A percentile compares a stretch with the other conserved stretches of the same genome.
These are phyloP conservation scores for Propithecus perrieri DNA, from an alignment of 2,797 vertebrate genomes.

Conservation along the genomic window DNA sequence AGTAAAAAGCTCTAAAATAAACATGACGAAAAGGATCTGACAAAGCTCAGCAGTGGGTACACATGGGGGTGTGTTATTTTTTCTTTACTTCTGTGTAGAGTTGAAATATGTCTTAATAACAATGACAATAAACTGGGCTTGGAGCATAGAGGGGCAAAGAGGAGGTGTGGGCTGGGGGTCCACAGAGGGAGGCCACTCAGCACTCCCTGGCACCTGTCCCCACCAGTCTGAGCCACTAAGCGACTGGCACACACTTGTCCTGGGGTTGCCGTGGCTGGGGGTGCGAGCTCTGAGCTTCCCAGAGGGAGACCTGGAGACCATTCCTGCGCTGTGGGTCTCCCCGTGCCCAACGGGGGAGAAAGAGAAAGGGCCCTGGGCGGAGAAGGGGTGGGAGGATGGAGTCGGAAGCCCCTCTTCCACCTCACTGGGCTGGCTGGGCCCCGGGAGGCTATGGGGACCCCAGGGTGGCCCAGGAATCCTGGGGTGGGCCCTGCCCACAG, in stretches of 20 bases:
- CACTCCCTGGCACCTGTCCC: not conserved
- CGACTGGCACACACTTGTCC: not conserved
- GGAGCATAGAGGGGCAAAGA: not conserved
- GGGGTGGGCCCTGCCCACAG: not conserved
- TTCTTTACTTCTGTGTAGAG: not conserved
- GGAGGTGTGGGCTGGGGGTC: not conserved
- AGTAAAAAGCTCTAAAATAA: not conserved
- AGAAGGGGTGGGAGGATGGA: not conserved
- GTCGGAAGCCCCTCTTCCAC: not conserved
- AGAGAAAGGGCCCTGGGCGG: not conserved
- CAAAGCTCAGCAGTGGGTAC: not conserved
- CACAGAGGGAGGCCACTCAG: no score
- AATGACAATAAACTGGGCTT: not conserved
- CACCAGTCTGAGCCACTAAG: not conserved
- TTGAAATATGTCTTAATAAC: not conserved
- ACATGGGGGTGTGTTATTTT: not conserved
- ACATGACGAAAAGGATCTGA: not conserved
- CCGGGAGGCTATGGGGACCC: fast-evolving
- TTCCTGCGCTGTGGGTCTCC: not conserved
- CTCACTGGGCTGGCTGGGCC: not conserved
- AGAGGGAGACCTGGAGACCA: fast-evolving
- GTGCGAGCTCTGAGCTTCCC: not conserved
- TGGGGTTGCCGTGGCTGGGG: not conserved
- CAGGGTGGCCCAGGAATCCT: not conserved
- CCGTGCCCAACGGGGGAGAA: not conserved